Evolutionary conservation across 37 sponge, comb jelly and placozoan species (phyloP), one percentile per base, ranked within the genome.

Genomic region (Agelas oroides): DNA sequence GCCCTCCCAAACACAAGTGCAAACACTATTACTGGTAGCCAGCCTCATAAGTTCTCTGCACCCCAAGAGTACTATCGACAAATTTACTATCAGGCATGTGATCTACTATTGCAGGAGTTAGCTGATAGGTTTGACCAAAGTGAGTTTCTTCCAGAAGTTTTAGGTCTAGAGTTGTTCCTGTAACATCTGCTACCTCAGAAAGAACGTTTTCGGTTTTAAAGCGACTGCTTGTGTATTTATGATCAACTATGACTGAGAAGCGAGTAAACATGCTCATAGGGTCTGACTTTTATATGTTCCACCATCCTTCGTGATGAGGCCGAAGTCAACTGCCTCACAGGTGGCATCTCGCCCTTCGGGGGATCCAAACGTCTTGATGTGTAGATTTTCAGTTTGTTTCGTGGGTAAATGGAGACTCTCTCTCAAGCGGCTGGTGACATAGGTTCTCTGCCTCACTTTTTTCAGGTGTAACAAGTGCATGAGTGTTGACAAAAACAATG

Each of bases 21-120:
- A 58, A 79, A 70, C 39, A 81, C 88, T 33, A 36, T 87, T 36
- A 33, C 65, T n/a, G n/a, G n/a, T n/a, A 78, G 80, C 57, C 65
- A 60, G 41, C 84, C 78, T 28, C 84, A 89, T 59, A 65, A 60
- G 39, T 89, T 62, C 60, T 24, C 35, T 37, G 24, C 39, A 1
- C 80, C 84, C 62, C 72, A 62, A 73, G 79, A 89, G 16, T 89
- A 64, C 68, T 89, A 53, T 52, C 72, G 79, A 2, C 74, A 78
- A 30, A 79, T 79, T 52, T 84, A 84, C 31, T 84, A 65, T 73
- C 69, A 66, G 52, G 84, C 85, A 38, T 71, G 64, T 80, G 87
- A 87, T 57, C 35, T 87, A 18, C 80, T 89, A 21, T 14, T 83
- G 20, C 34, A 30, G 52, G 84, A 83, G 63, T 70, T 89, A 39